Base-by-base conservation (phyloP, 2,113 vertebrate species). In the Hyla sarda region DNA sequence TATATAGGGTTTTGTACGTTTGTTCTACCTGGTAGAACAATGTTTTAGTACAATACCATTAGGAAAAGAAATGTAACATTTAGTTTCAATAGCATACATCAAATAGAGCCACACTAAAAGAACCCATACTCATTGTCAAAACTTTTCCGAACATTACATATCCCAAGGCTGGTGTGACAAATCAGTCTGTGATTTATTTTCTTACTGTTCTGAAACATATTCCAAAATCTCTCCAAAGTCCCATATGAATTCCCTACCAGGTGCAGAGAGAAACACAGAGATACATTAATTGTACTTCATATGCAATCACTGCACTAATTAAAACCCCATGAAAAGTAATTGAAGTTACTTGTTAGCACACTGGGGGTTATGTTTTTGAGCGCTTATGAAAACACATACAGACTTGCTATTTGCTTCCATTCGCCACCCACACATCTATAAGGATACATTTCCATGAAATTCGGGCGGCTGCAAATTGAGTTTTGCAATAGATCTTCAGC, bases 281-380 rank as follows among this genome's bases (percentile, higher is more conserved):
- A 84, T 84, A 84, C 82, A 84, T 84, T 84, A 84, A 84, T 84
- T 84, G 82, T 75, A 58, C 71, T 75, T 84, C 82, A 84, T 84
- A 75, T 84, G 82, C 82, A 84, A 84, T 84, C 82, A 84, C 30
- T 6, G 54, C 71, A 75, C 82, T 84, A 84, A 84, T 84, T 84
- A 75, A 84, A 84, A 75, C 82, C 82, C 71, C 71, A 62, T 58
- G 82, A 84, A 84, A 84, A 60, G 71, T 84, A 84, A 84, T 84
- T 84, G 71, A 84, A 75, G 82, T 84, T 74, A 84, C 82, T 84
- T 84, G 82, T 84, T 84, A 84, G 82, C 71, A 75, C 82, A 75
- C 71, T 84, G 52, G 69, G 71, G 82, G 82, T 84, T 84, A 60
- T 75, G 71, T 84, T 58, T 84, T 84, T 84, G 71, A 84, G 54